Conservation (phyloP, 92 coral and sea anemone genomes). For the Metridium senile region DNA sequence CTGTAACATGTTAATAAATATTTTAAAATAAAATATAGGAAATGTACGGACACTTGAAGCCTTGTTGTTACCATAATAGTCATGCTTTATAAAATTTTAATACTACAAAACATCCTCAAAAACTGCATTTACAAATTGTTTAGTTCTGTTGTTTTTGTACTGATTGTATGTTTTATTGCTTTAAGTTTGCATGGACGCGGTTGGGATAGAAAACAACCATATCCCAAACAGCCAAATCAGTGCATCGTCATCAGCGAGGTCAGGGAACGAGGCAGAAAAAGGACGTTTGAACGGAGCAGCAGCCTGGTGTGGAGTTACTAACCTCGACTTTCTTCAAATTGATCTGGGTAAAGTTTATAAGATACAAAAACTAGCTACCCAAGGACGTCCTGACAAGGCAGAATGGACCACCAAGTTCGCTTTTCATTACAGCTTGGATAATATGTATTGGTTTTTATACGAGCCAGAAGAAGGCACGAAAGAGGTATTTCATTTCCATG, state of each 20-base stretch:
- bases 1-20: too few relatives aligned
- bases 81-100: too few relatives aligned
- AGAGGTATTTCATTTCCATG: constrained; percentile 1
- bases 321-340: constrained; percentile 25
- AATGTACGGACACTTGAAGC: too few relatives aligned
- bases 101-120: too few relatives aligned
- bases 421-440: constrained; percentile 50
- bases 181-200: constrained; percentile 34
- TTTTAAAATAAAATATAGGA: too few relatives aligned
- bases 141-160: neutral
- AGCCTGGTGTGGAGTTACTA: constrained; percentile 60
- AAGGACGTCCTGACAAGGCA: constrained; percentile 40
- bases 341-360: constrained; percentile 47
- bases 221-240: constrained; percentile 39
- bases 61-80: too few relatives aligned
- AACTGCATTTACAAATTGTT: neutral
- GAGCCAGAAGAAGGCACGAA: neutral
- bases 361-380: constrained; percentile 43
- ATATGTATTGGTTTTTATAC: constrained; percentile 42
- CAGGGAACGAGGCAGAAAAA: constrained; percentile 40
- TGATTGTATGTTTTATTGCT: neutral
- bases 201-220: constrained; percentile 47
- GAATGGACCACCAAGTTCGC: constrained; percentile 39
- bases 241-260: constrained; percentile 40
- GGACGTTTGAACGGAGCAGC: constrained; percentile 50